Conservation (phyloP, 2,113 vertebrate species). For the Rhagologus leucostigma region DNA sequence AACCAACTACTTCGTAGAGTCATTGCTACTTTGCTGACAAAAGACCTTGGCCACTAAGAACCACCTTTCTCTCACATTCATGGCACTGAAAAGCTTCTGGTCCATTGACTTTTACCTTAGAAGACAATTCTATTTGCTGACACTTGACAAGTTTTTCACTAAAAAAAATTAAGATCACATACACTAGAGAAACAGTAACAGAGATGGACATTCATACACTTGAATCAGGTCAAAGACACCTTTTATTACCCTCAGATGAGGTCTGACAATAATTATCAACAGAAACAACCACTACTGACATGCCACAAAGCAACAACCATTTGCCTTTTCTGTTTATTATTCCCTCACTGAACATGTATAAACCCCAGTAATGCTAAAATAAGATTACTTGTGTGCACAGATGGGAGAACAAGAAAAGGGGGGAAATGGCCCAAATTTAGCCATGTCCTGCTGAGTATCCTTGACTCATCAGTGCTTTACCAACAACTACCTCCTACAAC, state of each 20-base stretch:
- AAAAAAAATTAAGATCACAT: background rate
- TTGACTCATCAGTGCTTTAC: background rate
- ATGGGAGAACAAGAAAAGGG: background rate
- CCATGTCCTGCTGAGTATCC: background rate
- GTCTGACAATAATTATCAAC: background rate
- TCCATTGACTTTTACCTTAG: background rate
- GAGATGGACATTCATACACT: background rate
- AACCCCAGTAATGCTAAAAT: background rate
- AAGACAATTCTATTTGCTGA: background rate
- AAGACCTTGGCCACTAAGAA: background rate
- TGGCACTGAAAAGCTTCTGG: background rate
- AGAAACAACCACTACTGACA: background rate
- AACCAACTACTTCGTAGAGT: background rate
- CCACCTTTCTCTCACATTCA: background rate
- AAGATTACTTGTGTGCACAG: background rate
- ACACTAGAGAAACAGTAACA: background rate
- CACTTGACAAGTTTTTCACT: background rate
- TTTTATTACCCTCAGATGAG: background rate
- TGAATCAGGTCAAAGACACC: background rate
- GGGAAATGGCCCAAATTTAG: background rate
- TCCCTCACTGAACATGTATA: background rate
- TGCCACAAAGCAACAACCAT: background rate
- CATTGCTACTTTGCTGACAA: background rate
- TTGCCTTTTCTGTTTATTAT: background rate
- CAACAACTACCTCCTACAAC: background rate